phyloP scores from a whole-genome alignment of 2,797 vertebrate species.

The Pygocentrus nattereri region DNA sequence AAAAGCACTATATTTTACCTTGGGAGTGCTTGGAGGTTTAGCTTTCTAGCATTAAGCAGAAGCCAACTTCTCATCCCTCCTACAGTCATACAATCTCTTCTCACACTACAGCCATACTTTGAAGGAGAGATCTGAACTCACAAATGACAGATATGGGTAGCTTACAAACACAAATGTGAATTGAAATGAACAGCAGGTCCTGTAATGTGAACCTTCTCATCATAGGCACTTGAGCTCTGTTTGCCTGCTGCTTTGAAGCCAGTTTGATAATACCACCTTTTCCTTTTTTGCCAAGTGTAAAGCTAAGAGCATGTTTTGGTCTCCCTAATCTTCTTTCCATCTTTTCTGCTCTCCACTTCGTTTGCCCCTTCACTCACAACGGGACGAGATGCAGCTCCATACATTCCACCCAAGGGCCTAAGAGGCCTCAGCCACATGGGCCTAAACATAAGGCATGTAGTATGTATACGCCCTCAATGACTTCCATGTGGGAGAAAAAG shows the following conservation, averaged over 20 bases:
- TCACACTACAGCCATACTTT: neutral
- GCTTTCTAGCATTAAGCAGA: too few species aligned
- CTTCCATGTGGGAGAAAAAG: conserved; percentile 8
- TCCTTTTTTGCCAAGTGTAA: neutral
- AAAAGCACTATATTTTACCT: too few species aligned
- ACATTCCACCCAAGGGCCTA: conserved; percentile 15
- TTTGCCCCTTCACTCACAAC: conserved; percentile 10
- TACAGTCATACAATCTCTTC: neutral
- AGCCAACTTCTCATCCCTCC: too few species aligned
- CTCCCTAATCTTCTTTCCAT: conserved; percentile 33
- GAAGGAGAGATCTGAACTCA: neutral
- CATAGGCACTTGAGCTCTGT: neutral
- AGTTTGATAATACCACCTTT: neutral
- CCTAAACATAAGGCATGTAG: neutral
- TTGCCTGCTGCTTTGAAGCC: neutral
- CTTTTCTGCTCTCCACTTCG: neutral
- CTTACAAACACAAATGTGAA: neutral
- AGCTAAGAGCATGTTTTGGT: neutral
- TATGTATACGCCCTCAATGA: neutral
- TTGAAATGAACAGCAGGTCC: neutral
- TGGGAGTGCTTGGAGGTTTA: too few species aligned
- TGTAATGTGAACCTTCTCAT: neutral
- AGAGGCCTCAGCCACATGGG: conserved; percentile 7
- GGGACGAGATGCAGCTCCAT: conserved; percentile 8
- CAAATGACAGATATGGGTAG: neutral